Evolutionary conservation across 2,797 vertebrate species (phyloP).

Genomic region (Dipus sagitta): DNA sequence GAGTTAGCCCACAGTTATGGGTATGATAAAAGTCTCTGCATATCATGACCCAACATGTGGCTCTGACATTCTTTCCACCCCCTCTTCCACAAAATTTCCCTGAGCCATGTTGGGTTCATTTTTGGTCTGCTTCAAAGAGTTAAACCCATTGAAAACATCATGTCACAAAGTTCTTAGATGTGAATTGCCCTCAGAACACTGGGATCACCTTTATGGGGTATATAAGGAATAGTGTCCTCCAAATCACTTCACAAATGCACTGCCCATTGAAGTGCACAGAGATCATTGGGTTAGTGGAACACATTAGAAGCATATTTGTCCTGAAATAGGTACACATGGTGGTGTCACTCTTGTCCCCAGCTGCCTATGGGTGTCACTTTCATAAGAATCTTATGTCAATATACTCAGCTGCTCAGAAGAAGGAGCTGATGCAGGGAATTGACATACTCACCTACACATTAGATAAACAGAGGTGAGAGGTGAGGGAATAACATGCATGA

Average conservation of each 20-base stretch:
- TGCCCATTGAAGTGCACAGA: slow-evolving; percentile 70
- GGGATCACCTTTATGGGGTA: slow-evolving; percentile 25
- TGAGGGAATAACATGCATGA: neutral
- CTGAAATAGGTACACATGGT: slow-evolving; percentile 69
- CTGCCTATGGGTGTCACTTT: slow-evolving; percentile 71
- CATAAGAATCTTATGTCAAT: slow-evolving; percentile 25
- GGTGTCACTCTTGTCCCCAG: slow-evolving; percentile 65
- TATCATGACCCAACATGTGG: too few species aligned
- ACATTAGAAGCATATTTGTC: slow-evolving; percentile 64
- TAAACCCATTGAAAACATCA: slow-evolving; percentile 33
- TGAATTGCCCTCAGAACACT: neutral
- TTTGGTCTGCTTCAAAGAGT: too few species aligned
- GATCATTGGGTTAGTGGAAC: slow-evolving; percentile 79
- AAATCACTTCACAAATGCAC: slow-evolving; percentile 40
- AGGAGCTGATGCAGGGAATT: neutral
- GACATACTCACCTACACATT: neutral
- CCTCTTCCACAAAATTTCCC: too few species aligned
- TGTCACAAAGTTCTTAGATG: slow-evolving; percentile 29
- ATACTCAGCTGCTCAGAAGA: neutral
- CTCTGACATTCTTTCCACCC: too few species aligned
- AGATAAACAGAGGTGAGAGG: neutral
- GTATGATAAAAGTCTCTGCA: too few species aligned
- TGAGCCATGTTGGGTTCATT: too few species aligned
- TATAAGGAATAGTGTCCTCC: neutral
- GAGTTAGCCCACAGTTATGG: too few species aligned